Base-by-base conservation (phyloP, 2,797 vertebrate species). In the Phyllotis vaccarum region DNA sequence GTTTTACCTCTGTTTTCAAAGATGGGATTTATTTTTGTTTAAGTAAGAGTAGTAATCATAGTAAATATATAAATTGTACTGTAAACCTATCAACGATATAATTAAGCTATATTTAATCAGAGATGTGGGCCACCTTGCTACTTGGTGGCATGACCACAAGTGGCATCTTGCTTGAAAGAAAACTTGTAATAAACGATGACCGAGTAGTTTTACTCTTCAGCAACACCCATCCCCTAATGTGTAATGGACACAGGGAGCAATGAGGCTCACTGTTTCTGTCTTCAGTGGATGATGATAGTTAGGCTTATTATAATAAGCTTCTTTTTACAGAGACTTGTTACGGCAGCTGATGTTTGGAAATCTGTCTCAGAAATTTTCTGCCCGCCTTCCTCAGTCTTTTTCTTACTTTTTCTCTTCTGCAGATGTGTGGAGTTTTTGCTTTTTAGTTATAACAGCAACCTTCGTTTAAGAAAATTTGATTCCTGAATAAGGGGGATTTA, bases 1-100 rank as follows among this genome's bases (percentile, higher is more conserved):
- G 37, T 76, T 90, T 93, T 34, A 91, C 70, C 89, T 96, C 64
- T 90, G 72, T 91, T 96, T 97, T 89, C 64, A 96, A 92, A 95
- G 70, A 37, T 34, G 70, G n/a, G 16, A 68, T 93, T 97, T 95
- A 56, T 90, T 93, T 93, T 96, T 95, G 49, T 90, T 92, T 89
- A 52, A 83, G 68, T 68, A 85, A 86, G 85, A 87, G 27, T 68
- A 89, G 54, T 72, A 78, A 90, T 83, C 60, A 86, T 54, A 93
- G 91, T 75, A 75, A 88, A 93, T 72, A 37, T 70, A 82, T 87
- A 46, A 68, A 83, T 94, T 78, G 82, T 78, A 7, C 62, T 93
- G 82, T 88, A 75, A 37, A 68, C 96, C 78, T 82, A 49, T 60
- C 60, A 31, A 46, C 85, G 82, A 0, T 95, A 6, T 96, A 92